Evolutionary conservation across 1,140 invertebrate genomes (phyloP), one percentile per base, ranked within the genome.

Genomic region (Tetramorium parvispinum): DNA sequence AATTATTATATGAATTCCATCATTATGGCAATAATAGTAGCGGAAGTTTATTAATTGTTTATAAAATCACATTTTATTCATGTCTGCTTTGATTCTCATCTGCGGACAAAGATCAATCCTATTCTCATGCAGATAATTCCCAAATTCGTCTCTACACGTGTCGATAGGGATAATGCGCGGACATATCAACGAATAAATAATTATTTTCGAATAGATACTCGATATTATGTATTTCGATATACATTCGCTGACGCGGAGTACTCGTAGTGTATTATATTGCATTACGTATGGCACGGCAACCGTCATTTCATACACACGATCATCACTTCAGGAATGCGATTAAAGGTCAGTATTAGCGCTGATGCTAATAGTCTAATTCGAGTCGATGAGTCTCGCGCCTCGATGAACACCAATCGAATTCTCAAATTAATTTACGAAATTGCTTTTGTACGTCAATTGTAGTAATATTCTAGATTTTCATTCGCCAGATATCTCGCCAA

Each of bases 241-340:
- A 32, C 16, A 59, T 21, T 59, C 21, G 24, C 40, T 46, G 16
- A 57, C 49, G 7, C 11, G 13, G 65, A 68, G 18, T 24, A 21
- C 3, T 53, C 18, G 13, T 7, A 63, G 27, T 13, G 40, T 61
- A 51, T 37, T 65, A 65, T 63, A 63, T 53, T 32, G 18, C 59
- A 18, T 7, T 65, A 27, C 37, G 32, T n/a, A 75, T 8, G 8
- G 18, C 51, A n/a, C 8, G 32, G 21, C 46, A 55, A 24, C n/a
- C 40, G 40, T 59, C 40, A 59, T 73, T 83, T 83, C 55, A 75
- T 73, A 59, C 6, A n/a, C 10, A n/a, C 13, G 53, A 8, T 70
- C 78, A 40, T 75, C 18, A 49, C 61, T 73, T 49, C 53, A 83
- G 55, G 43, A 83, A 83, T 83, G 40, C 53, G 27, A 83, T 61